phyloP scores from a whole-genome alignment of 2,797 vertebrate genomes.

The Sandelia bainsii region DNA sequence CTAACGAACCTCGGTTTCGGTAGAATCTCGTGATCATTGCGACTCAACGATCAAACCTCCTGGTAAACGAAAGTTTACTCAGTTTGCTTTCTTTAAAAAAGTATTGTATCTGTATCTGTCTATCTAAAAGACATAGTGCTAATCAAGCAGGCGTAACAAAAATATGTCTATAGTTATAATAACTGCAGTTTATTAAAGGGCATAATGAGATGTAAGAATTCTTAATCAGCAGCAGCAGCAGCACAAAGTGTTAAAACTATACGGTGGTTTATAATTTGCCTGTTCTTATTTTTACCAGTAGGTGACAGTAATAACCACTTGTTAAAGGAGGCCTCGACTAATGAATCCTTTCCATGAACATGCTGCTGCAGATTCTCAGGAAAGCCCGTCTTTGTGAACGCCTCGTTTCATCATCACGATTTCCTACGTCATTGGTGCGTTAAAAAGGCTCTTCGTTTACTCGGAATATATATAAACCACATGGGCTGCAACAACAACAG shows the following conservation, averaged over 20 bases:
- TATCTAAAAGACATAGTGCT: too few relatives aligned
- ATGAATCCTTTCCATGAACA: neutral
- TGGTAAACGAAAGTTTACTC: neutral
- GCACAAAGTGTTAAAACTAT: too few relatives aligned
- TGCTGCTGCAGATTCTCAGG: too few relatives aligned
- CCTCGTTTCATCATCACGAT: neutral
- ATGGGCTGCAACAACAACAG: neutral
- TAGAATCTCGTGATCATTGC: neutral
- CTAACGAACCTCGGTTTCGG: neutral
- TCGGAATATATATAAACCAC: neutral
- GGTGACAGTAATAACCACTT: neutral
- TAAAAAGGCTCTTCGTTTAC: conserved; percentile 18
- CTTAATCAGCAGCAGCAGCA: too few relatives aligned
- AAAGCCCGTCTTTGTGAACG: neutral
- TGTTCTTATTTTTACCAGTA: neutral
- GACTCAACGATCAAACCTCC: neutral
- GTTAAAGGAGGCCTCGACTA: neutral
- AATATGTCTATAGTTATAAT: neutral
- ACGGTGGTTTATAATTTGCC: too few relatives aligned
- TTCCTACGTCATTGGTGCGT: conserved; percentile 42
- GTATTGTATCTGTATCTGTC: neutral
- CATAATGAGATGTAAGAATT: neutral
- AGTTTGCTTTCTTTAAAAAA: too few relatives aligned
- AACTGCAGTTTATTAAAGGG: neutral
- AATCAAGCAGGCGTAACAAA: neutral